phyloP scores from a whole-genome alignment of 2,888 invertebrate species.

The Eustalomyia histrio region DNA sequence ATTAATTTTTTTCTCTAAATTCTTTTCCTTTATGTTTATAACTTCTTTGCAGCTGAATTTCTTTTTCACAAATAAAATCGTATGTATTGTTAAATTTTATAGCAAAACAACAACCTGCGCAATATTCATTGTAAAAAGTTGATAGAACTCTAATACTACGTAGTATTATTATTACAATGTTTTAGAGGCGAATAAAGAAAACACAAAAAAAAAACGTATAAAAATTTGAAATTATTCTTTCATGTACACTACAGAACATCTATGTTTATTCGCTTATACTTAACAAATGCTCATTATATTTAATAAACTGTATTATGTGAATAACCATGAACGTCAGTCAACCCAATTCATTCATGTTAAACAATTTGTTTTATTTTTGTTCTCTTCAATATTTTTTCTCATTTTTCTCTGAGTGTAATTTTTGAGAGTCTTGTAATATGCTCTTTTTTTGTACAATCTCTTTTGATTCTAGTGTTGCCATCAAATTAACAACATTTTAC shows the following conservation, averaged over 20 bases:
- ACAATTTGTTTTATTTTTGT: conserved; percentile 27
- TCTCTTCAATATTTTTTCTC: background rate
- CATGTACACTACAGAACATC: conserved; percentile 12
- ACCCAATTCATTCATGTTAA: conserved; percentile 16
- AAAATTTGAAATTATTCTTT: conserved; percentile 18
- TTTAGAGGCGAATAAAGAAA: conserved; percentile 5
- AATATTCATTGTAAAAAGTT: conserved; percentile 37
- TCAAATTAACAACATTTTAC: background rate
- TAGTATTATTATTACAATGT: background rate
- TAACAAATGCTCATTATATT: conserved; percentile 38
- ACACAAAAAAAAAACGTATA: conserved; percentile 16
- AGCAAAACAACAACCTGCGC: conserved; percentile 56
- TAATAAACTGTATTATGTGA: conserved; percentile 18
- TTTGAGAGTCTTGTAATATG: background rate
- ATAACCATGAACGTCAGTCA: conserved; percentile 25
- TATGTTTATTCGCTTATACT: conserved; percentile 39
- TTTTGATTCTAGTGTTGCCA: conserved; percentile 30
- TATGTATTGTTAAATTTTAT: conserved; percentile 26
- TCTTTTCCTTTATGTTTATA: background rate
- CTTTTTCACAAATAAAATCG: conserved; percentile 7
- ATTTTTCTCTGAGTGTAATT: background rate
- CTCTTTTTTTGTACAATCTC: background rate
- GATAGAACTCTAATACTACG: conserved; percentile 20
- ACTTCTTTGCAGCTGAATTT: conserved; percentile 4
- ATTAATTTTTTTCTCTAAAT: conserved; percentile 15